Conservation (phyloP, 2,113 vertebrate species). For the Lagenorhynchus albirostris region DNA sequence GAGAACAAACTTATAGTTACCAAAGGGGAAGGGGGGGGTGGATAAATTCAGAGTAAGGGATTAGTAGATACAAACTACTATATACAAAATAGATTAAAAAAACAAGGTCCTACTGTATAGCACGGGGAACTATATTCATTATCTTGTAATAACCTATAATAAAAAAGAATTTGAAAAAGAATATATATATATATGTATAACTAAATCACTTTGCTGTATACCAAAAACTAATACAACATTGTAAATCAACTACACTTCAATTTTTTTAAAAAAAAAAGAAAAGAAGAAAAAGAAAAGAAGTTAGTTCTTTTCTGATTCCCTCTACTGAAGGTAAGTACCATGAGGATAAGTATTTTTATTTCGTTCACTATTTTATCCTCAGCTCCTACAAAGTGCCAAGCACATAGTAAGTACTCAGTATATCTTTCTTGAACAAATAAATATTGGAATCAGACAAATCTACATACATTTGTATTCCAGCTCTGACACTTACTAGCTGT, state of each 20-base stretch:
- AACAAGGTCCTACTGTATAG: neutral
- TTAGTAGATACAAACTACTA: neutral
- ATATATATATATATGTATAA: neutral
- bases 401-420: neutral
- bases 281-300: neutral
- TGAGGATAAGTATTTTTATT: neutral
- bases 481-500: neutral
- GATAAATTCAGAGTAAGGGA: neutral
- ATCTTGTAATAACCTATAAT: neutral
- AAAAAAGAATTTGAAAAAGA: neutral
- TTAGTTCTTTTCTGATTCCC: neutral
- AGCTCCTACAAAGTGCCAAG: neutral
- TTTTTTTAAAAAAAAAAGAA: neutral
- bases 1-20: neutral
- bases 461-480: neutral
- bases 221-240: neutral
- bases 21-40: neutral
- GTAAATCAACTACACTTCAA: neutral
- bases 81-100: neutral
- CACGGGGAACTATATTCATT: neutral
- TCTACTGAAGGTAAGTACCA: neutral
- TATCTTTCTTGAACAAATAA: neutral
- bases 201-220: neutral
- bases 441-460: neutral
- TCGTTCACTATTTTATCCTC: neutral